These are phyloP conservation scores for Eupelmus urozonus DNA, from an alignment of 2,888 invertebrate genomes.

Conservation along the genomic window DNA sequence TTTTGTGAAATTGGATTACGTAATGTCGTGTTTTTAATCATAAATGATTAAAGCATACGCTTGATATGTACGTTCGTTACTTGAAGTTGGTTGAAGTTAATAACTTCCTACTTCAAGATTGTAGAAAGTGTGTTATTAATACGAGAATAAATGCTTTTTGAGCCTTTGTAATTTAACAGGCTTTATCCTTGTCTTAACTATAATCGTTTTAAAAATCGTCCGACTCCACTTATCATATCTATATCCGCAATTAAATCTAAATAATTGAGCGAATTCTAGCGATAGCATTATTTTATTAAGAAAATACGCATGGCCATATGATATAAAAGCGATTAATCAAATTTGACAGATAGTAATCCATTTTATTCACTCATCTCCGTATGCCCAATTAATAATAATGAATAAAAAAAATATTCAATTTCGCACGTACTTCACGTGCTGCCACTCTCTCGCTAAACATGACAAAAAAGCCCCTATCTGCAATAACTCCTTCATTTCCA, in stretches of 20 bases:
- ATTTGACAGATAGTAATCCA: not conserved
- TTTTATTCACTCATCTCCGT: no score
- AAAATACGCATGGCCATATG: not conserved
- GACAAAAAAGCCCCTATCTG: no score
- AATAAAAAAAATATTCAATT: no score
- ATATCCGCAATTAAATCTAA: slow-evolving; percentile 31
- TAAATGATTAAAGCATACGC: not conserved
- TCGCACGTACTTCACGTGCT: no score
- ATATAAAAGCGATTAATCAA: slow-evolving; percentile 21
- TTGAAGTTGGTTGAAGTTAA: not conserved
- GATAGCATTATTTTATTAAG: slow-evolving; percentile 14
- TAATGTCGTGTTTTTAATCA: no score
- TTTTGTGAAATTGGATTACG: no score
- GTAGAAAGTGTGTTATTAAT: slow-evolving; percentile 6
- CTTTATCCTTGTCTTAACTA: slow-evolving; percentile 3
- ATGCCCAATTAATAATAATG: no score
- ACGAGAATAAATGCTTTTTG: not conserved
- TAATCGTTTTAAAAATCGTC: slow-evolving; percentile 25
- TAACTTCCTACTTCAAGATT: not conserved
- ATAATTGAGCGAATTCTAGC: slow-evolving; percentile 7
- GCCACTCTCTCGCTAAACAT: no score
- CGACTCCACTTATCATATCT: slow-evolving; percentile 7
- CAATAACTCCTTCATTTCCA: no score
- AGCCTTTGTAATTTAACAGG: not conserved
- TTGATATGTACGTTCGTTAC: not conserved